Evolutionary conservation across 2,113 vertebrate species (phyloP).

Genomic region (Pteropus alecto): DNA sequence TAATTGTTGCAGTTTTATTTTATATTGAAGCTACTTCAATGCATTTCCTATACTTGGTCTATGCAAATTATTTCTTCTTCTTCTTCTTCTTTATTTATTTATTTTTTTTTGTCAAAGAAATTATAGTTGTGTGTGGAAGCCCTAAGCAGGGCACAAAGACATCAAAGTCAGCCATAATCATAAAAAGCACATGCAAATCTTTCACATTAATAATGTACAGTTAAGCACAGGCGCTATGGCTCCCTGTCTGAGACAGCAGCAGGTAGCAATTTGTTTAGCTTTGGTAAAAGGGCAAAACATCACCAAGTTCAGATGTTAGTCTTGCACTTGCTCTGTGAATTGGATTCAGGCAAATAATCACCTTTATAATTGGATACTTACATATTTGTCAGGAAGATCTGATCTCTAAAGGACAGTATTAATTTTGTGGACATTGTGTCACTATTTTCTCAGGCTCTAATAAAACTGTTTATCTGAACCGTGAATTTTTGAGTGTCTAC

Average conservation of each 20-base stretch:
- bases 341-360: not conserved
- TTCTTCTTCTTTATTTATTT: not conserved
- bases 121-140: slow-evolving; percentile 56
- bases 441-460: not conserved
- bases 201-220: slow-evolving; percentile 53
- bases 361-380: not conserved
- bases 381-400: not conserved
- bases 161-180: slow-evolving; percentile 33
- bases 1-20: slow-evolving; percentile 59
- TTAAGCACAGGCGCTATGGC: not conserved
- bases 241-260: not conserved
- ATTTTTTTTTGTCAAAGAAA: slow-evolving; percentile 28
- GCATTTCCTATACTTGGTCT: slow-evolving; percentile 30
- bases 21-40: slow-evolving; percentile 47
- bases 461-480: not conserved
- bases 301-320: slow-evolving; percentile 20
- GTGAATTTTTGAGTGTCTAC: not conserved
- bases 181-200: slow-evolving; percentile 23
- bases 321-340: not conserved
- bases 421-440: not conserved
- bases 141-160: slow-evolving; percentile 51
- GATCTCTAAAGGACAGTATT: not conserved
- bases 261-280: slow-evolving; percentile 61
- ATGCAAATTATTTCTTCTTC: not conserved
- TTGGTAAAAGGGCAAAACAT: slow-evolving; percentile 44